Base-by-base conservation (phyloP, 1,140 invertebrate species). In the Elysia chlorotica region DNA sequence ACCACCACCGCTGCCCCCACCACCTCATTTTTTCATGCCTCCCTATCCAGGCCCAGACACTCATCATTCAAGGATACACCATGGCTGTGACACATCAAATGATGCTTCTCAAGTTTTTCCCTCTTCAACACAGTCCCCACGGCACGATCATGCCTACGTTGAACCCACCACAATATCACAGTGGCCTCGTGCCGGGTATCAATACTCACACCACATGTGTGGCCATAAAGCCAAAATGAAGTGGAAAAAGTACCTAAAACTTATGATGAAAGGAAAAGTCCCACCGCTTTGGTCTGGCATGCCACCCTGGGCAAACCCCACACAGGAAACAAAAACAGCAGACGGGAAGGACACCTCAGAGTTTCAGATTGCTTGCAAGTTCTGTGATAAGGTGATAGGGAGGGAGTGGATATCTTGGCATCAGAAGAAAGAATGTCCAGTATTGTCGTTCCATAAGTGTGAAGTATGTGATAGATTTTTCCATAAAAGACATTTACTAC, bases 231-330 rank as follows among this genome's bases (percentile, higher is more conserved):
- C 28, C 28, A 30, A 68, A 30, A 17, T 19, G 10, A 71, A 71
- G 23, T 71, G 69, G 69, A 71, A 71, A 30, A 71, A 71, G 48
- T 71, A 71, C 48, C 25, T 71, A 1, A 71, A 63, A 38, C 57
- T 62, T 6, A 61, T 71, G 59, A 31, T 62, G 14, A 62, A 48
- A 23, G 67, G 67, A 23, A 38, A 69, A 38, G 65, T 67, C 1
- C 65, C 65, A 28, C 10, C 48, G 17, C 48, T 69, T 1, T 38
- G 41, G 33, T 2, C 25, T 10, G 31, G 67, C 10, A 23, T 2
- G 53, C 53, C 19, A 4, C 33, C 1, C 14, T 31, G 23, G 53
- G n/a, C 2, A 0, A 35, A 30, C 14, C 14, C 30, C 1, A 19
- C 2, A 21, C 23, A 21, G 1, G 10, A 33, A 31, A 23, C 17